Evolutionary conservation across 2,888 invertebrate genomes (phyloP).

Genomic region (Lithophane socia): DNA sequence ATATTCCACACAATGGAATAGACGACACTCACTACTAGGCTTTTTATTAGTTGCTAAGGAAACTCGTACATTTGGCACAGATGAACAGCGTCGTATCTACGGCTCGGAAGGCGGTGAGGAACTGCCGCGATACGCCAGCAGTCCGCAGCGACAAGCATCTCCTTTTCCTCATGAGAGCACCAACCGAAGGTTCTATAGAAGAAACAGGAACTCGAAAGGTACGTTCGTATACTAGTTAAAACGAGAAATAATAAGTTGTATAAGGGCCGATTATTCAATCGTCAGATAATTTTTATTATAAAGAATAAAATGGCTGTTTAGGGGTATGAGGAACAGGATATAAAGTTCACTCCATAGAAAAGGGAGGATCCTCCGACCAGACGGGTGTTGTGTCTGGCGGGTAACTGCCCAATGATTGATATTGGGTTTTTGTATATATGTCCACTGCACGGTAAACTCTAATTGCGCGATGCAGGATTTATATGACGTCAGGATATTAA

Average conservation of each 20-base stretch:
- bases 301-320: not conserved
- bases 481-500: no score
- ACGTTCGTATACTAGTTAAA: not conserved
- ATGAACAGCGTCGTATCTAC: conserved; percentile 93
- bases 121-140: conserved; percentile 88
- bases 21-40: no score
- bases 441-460: no score
- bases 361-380: no score
- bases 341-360: no score
- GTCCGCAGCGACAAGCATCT: conserved; percentile 92
- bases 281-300: not conserved
- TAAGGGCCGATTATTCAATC: not conserved
- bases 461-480: no score
- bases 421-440: no score
- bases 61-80: conserved; percentile 78
- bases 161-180: conserved; percentile 93
- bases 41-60: conserved; percentile 12
- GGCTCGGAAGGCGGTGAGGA: conserved; percentile 93
- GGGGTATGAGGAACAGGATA: no score
- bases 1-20: no score
- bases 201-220: conserved; percentile 87
- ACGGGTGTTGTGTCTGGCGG: no score
- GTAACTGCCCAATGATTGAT: no score
- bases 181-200: conserved; percentile 89
- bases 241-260: no score